These are phyloP conservation scores for Uria aalge DNA, from an alignment of 2,113 vertebrate genomes.

Conservation along the genomic window DNA sequence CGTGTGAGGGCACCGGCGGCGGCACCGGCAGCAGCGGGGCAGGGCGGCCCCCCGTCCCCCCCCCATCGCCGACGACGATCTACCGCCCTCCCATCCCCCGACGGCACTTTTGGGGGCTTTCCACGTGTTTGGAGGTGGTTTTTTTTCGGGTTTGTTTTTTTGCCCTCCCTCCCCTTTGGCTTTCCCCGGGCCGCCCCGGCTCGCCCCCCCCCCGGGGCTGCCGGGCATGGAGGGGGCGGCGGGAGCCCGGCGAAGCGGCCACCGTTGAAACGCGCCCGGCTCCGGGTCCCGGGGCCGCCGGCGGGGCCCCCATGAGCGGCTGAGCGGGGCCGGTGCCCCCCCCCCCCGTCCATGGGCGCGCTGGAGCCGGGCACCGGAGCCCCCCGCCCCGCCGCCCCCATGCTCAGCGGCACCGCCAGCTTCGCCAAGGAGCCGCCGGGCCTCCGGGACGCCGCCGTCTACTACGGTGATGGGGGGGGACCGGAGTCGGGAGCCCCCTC, in stretches of 20 bases:
- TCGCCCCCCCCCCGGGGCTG: not conserved
- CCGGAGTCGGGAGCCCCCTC: slow-evolving; percentile 26
- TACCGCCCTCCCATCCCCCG: not conserved
- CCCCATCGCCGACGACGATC: no score
- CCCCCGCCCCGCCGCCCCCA: slow-evolving; percentile 74
- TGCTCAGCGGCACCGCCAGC: slow-evolving; percentile 84
- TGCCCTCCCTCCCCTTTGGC: not conserved
- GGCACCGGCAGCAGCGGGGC: not conserved
- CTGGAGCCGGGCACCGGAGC: slow-evolving; percentile 71
- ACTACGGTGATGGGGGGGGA: slow-evolving; percentile 63
- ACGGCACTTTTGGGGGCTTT: not conserved
- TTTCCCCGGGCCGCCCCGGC: not conserved
- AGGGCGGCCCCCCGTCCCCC: not conserved
- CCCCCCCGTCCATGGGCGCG: slow-evolving; percentile 77
- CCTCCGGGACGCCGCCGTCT: slow-evolving; percentile 75
- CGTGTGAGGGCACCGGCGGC: not conserved
- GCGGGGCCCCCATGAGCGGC: not conserved
- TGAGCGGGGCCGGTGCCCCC: not conserved
- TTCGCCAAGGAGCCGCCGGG: slow-evolving; percentile 77
- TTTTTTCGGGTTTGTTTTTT: not conserved
- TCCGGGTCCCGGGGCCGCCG: not conserved
- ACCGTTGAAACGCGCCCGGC: not conserved
- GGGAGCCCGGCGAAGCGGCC: not conserved
- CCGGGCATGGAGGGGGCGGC: no score
- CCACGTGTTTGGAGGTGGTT: no score